A percentile compares a stretch with the other conserved stretches of the same genome.
Evolutionary conservation across 2,888 invertebrate genomes (phyloP).

Genomic region (Rambutsinella grinnellia): DNA sequence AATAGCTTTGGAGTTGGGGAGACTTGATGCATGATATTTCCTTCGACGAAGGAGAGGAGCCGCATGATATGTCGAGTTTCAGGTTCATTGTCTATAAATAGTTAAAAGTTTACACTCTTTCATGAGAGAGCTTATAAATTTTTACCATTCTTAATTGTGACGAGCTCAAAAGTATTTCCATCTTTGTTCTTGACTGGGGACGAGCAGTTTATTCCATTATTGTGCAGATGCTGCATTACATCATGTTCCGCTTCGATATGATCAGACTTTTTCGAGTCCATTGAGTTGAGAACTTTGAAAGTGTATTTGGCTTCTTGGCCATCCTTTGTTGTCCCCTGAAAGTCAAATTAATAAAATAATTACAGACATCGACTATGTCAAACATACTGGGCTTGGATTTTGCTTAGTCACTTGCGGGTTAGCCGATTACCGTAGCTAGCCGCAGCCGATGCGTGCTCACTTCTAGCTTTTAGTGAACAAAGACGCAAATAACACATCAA

Average conservation of each 20-base stretch:
- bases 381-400: slow-evolving; percentile 28
- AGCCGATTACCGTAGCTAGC: no score
- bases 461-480: no score
- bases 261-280: slow-evolving; percentile 79
- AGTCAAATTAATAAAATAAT: background rate
- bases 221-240: slow-evolving; percentile 78
- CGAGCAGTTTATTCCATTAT: slow-evolving; percentile 77
- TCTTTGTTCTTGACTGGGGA: slow-evolving; percentile 78
- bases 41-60: slow-evolving; percentile 82
- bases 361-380: background rate
- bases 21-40: slow-evolving; percentile 77
- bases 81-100: slow-evolving; percentile 21
- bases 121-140: no score
- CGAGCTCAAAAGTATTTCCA: slow-evolving; percentile 74
- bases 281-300: slow-evolving; percentile 85
- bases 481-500: no score
- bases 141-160: slow-evolving; percentile 60
- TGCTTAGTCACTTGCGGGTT: background rate
- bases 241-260: slow-evolving; percentile 83
- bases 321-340: slow-evolving; percentile 15
- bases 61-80: slow-evolving; percentile 76
- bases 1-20: slow-evolving; percentile 75
- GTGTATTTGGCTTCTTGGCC: slow-evolving; percentile 70
- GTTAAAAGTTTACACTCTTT: background rate
- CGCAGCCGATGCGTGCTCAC: no score